Evolutionary conservation across 1,140 invertebrate species (phyloP).

Genomic region (Dreissena rostriformis): DNA sequence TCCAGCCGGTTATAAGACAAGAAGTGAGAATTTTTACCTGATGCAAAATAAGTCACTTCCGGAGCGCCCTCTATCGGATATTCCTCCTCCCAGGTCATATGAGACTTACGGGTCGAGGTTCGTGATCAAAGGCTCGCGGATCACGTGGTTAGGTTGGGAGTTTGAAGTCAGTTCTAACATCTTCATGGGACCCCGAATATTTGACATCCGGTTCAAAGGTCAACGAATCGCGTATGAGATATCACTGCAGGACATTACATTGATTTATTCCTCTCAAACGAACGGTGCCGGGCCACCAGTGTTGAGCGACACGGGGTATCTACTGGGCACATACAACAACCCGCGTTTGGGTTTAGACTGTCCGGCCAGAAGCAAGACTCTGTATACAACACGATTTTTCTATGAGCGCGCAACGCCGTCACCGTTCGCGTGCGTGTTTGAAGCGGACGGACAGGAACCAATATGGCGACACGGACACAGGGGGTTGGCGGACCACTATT

Average conservation of each 20-base stretch:
- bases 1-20: neutral
- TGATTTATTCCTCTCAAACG: conserved; percentile 40
- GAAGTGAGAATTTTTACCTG: conserved; percentile 3
- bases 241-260: conserved; percentile 47
- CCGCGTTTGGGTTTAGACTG: conserved; percentile 51
- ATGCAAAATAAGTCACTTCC: conserved; percentile 28
- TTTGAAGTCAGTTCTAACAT: conserved; percentile 39
- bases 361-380: conserved; percentile 14
- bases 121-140: conserved; percentile 16
- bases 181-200: conserved; percentile 34
- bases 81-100: conserved; percentile 39
- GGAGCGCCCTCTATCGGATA: conserved; percentile 4
- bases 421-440: conserved; percentile 41
- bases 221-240: conserved; percentile 53
- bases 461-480: conserved; percentile 25
- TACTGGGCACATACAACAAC: conserved; percentile 26
- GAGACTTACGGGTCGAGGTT: conserved; percentile 38
- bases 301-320: conserved; percentile 25
- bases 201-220: conserved; percentile 42
- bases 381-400: neutral
- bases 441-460: conserved; percentile 42
- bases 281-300: conserved; percentile 32
- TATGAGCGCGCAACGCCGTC: neutral
- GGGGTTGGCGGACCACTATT: conserved; percentile 41
- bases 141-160: conserved; percentile 49